A percentile compares a stretch with the other conserved stretches of the same genome.
These are phyloP conservation scores for Agapetus fuscipes DNA, from an alignment of 2,888 invertebrate species.

Conservation along the genomic window DNA sequence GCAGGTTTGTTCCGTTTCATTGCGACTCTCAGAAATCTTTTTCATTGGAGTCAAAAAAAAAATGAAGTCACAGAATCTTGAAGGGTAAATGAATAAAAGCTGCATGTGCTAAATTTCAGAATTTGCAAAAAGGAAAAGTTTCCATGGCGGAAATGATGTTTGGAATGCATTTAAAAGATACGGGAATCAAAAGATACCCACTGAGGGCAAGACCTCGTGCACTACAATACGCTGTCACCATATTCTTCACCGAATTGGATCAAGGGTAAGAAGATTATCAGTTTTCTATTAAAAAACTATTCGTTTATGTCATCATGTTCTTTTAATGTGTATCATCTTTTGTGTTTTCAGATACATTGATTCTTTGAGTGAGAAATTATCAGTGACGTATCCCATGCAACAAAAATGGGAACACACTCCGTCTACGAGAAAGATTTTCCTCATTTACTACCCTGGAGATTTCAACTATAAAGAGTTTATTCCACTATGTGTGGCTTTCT, in stretches of 20 bases:
- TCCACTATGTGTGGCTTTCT: conserved; percentile 75
- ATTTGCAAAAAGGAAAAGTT: conserved; percentile 72
- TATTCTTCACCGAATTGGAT: conserved; percentile 74
- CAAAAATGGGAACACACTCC: conserved; percentile 39
- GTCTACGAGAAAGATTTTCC: conserved; percentile 37
- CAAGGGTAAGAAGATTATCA: conserved; percentile 46
- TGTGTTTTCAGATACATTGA: conserved; percentile 55
- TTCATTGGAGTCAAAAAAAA: too few species aligned
- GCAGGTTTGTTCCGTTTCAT: too few species aligned
- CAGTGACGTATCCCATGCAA: conserved; percentile 62
- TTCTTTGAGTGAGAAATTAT: conserved; percentile 61
- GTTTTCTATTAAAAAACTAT: conserved; percentile 18
- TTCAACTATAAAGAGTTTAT: conserved; percentile 77
- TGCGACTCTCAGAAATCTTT: too few species aligned
- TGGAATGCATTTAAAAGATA: conserved; percentile 83
- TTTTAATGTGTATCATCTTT: not conserved
- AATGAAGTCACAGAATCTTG: too few species aligned
- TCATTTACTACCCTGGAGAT: conserved; percentile 83
- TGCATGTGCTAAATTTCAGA: too few species aligned
- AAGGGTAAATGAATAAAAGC: too few species aligned
- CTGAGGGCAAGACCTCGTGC: conserved; percentile 74
- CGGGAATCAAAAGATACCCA: conserved; percentile 84
- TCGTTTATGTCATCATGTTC: not conserved
- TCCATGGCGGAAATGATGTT: conserved; percentile 85
- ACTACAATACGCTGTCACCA: conserved; percentile 82